Base-by-base conservation (phyloP, 1,140 invertebrate genomes). In the Eurosta solidaginis region DNA sequence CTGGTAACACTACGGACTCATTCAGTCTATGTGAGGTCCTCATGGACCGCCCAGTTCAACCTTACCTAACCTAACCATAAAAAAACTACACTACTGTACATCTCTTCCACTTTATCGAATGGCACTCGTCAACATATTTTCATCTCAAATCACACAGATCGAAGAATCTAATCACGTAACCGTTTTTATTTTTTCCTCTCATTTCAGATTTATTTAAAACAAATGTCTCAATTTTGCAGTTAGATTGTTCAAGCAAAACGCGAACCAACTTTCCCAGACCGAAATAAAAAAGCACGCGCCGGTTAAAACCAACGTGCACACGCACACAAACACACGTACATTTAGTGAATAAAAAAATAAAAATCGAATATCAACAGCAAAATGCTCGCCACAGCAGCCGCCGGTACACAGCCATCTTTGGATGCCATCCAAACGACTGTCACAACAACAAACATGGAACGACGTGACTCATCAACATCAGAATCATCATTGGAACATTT, bases 401-500 rank as follows among this genome's bases (percentile, higher is more conserved):
- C 74, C 17, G 29, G 29, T n/a, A 75, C 78, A 49, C 75, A 52
- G n/a, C 5, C 33, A 36, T 27, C 45, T n/a, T 20, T 49, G 42
- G 77, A 73, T 27, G 44, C 44, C 49, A 76, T n/a, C 10, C 42
- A 54, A 36, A 49, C 63, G 40, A 50, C 25, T 29, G 36, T 25
- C 77, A 42, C 29, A 20, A 22, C n/a, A n/a, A 44, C 9, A 52
- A 83, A 84, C 27, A 83, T 83, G 81, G 85, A 87, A 73, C 81
- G 86, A 29, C 80, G 87, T 17, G 82, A 84, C 42, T 88, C 87
- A 20, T 83, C 83, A 44, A 87, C 87, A 3, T 88, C 87, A 14
- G 85, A 88, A 50, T 88, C 87, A 52, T 88, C 87, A 47, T 75
- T 88, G 77, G 87, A 88, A 78, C 84, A 86, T 50, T 80, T 88